Base-by-base conservation (phyloP, 2,797 vertebrate genomes). In the Lepilemur septentrionalis region DNA sequence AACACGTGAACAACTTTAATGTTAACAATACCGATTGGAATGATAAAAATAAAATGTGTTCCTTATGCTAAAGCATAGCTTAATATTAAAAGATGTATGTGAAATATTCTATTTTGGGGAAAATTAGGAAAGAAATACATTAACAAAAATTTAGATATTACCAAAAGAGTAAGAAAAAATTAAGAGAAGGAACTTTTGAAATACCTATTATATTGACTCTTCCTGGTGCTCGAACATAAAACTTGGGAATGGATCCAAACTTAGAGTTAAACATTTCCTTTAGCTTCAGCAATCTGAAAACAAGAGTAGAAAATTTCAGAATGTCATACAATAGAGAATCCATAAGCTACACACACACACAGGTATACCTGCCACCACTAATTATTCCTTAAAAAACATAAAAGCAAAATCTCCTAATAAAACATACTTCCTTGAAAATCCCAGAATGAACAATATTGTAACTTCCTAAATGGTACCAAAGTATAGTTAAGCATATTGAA, bases 121-220 rank as follows among this genome's bases (percentile, higher is more conserved):
- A 95, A 73, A 50, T 30, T 92, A 55, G 76, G n/a, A 61, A 89
- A 82, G 52, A 63, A 89, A 61, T 32, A 8, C n/a, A 81, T 10
- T 67, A 50, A 67, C 15, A 80, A 70, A 91, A 96, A 63, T 81
- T 67, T 70, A 13, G 5, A 57, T 89, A 22, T 96, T 86, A 86
- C 17, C 41, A 94, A 85, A 88, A 14, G 1, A 89, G 4, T 12
- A 63, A 22, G 3, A 92, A 92, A 50, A 83, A 83, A 82, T 61
- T 80, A 72, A 91, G 80, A 97, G 46, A 85, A 95, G 48, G 17
- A 91, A 95, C 23, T 93, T 89, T 76, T 28, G 25, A 89, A 96
- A 98, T 99, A 99, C 99, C 99, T 99, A 99, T 99, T 97, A 99
- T 98, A 97, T 99, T 99, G 90, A 99, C 99, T 97, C 99, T 99